Conservation (phyloP, 2,113 vertebrate genomes). For the Pionites leucogaster region DNA sequence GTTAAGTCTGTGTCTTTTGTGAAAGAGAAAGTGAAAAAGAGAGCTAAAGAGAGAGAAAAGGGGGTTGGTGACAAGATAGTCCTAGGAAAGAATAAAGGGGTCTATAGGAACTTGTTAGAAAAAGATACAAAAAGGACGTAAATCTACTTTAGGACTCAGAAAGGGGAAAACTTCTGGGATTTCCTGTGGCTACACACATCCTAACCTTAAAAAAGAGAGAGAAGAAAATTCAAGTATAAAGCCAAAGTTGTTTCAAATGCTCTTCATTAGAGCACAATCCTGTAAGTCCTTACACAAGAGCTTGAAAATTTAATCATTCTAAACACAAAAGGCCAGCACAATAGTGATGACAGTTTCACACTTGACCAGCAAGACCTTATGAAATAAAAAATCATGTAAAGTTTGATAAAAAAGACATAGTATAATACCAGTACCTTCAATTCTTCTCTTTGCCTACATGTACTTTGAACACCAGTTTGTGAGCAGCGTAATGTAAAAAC, state of each 20-base stretch:
- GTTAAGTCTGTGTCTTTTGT: not conserved
- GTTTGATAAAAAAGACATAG: not conserved
- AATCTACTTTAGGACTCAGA: not conserved
- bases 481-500: not conserved
- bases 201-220: not conserved
- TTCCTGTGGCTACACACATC: not conserved
- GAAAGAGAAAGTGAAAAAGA: not conserved
- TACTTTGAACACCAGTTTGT: not conserved
- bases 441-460: not conserved
- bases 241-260: not conserved
- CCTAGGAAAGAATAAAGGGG: not conserved
- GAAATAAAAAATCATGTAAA: not conserved
- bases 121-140: not conserved
- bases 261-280: not conserved
- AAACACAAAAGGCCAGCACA: not conserved
- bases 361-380: not conserved
- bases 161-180: not conserved
- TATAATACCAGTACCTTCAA: not conserved
- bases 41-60: not conserved
- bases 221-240: not conserved
- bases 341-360: not conserved
- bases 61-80: not conserved
- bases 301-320: not conserved
- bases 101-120: not conserved
- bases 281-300: not conserved